A percentile compares a stretch with the other conserved stretches of the same genome.
Conservation (phyloP, 2,888 invertebrate species). For the Neoascia interrupta region DNA sequence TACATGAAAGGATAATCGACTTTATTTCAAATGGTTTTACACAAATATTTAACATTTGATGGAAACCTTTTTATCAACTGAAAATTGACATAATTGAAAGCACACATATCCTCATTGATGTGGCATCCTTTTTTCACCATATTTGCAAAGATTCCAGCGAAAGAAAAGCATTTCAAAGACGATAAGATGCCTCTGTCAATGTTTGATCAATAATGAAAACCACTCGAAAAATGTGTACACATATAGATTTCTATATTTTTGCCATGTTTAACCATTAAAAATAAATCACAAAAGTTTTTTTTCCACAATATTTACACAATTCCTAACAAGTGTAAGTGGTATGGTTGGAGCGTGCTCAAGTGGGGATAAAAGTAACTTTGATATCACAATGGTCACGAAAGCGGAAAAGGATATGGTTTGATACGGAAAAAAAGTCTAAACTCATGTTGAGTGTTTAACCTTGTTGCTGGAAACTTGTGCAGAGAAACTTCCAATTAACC, state of each 20-base stretch:
- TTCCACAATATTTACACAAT: slow-evolving; percentile 32
- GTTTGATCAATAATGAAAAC: slow-evolving; percentile 56
- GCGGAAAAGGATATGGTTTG: slow-evolving; percentile 39
- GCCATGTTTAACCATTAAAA: slow-evolving; percentile 64
- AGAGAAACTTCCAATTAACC: slow-evolving; percentile 60
- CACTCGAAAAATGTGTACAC: slow-evolving; percentile 15
- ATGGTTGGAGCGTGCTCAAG: slow-evolving; percentile 58
- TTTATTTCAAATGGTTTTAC: slow-evolving; percentile 39
- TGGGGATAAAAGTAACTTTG: slow-evolving; percentile 52
- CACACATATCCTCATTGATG: slow-evolving; percentile 30
- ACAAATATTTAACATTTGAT: slow-evolving; percentile 25
- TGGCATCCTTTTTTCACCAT: slow-evolving; percentile 25
- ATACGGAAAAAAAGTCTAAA: too few relatives aligned
- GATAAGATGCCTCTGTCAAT: slow-evolving; percentile 42
- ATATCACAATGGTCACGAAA: slow-evolving; percentile 20
- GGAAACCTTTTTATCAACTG: slow-evolving; percentile 21
- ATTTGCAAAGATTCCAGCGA: slow-evolving; percentile 20
- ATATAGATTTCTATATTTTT: neutral
- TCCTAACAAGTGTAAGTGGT: neutral
- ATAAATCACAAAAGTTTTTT: slow-evolving; percentile 28
- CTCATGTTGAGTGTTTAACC: slow-evolving; percentile 30
- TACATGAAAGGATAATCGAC: slow-evolving; percentile 36
- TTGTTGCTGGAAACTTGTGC: too few relatives aligned
- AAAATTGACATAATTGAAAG: slow-evolving; percentile 44
- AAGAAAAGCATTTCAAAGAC: slow-evolving; percentile 39